Conservation (phyloP, 1,140 invertebrate species). For the Platyscapa corneri region DNA sequence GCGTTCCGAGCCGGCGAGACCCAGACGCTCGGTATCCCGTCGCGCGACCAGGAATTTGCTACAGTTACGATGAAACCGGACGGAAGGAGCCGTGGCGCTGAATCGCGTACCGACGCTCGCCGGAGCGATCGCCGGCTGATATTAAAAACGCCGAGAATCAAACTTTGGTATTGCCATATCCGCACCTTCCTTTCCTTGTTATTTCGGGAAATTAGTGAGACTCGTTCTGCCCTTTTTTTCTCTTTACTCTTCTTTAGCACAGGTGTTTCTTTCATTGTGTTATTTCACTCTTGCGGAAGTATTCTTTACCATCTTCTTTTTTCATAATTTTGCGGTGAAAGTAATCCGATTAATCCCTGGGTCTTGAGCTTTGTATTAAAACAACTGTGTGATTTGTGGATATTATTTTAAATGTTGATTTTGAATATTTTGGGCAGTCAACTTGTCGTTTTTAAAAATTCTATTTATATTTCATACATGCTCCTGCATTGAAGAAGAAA, state of each 20-base stretch:
- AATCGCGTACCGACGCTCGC: neutral
- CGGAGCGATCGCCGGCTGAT: neutral
- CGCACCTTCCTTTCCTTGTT: neutral
- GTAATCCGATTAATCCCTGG: neutral
- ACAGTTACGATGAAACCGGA: slow-evolving; percentile 39
- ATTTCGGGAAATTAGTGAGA: neutral
- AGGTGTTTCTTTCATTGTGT: too few relatives aligned
- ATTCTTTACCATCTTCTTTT: neutral
- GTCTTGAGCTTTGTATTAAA: neutral
- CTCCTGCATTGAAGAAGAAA: neutral
- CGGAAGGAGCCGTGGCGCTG: slow-evolving; percentile 12
- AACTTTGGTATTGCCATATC: neutral
- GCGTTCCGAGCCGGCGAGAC: neutral
- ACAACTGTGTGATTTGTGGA: neutral
- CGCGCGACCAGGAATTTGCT: slow-evolving; percentile 38
- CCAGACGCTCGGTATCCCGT: neutral
- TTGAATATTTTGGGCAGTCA: neutral
- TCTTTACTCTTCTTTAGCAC: neutral
- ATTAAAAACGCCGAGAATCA: slow-evolving; percentile 13
- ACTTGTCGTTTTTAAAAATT: neutral
- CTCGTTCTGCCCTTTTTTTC: neutral
- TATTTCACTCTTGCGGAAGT: neutral
- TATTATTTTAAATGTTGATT: neutral
- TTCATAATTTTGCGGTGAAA: neutral
- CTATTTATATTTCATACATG: neutral